Base-by-base conservation (phyloP, 2,797 vertebrate species). In the Sebastes trivittatus region DNA sequence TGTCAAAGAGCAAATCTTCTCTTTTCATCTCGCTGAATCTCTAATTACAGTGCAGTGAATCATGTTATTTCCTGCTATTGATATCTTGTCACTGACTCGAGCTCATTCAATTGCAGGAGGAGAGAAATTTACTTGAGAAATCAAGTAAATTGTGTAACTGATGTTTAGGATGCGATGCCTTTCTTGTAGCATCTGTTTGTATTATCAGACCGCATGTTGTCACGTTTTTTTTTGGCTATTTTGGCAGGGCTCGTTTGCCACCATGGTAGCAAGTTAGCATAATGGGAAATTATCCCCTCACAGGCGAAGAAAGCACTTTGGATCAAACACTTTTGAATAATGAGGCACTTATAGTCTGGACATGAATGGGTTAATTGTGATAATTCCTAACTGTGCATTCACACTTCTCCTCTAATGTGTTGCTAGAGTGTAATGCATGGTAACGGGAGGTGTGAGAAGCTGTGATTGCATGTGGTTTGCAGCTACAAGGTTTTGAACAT, bases 1-100 rank as follows among this genome's bases (percentile, higher is more conserved):
- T 92, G 87, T 92, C 91, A 92, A 88, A 91, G 89, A 93, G 87
- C 89, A 87, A 88, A 90, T 92, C 83, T 84, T 86, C 80, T 67
- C 91, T 78, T 92, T 94, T 93, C 90, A 90, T 92, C 85, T 86
- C 30, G 18, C 75, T 85, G 84, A 89, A 91, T 92, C 88, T 92
- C 87, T 93, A 93, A 94, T 94, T 93, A 90, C 89, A 80, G 89
- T 30, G 90, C 83, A 80, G 72, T 86, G 90, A 94, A 85, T 92
- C 87, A 70, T 89, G 84, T 85, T 92, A 89, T 92, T 92, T 92
- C 85, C 87, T 87, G 63, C 90, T 69, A 88, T 91, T 92, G 88
- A 92, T 86, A 89, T 88, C 87, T 54, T 86, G 87, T 75, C 86
- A 59, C 77, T 63, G 85, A 86, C 74, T 89, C 80, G 2, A 58